phyloP scores from a whole-genome alignment of 53 echinoderm and acorn worm species.

The Holothuria leucospilota region DNA sequence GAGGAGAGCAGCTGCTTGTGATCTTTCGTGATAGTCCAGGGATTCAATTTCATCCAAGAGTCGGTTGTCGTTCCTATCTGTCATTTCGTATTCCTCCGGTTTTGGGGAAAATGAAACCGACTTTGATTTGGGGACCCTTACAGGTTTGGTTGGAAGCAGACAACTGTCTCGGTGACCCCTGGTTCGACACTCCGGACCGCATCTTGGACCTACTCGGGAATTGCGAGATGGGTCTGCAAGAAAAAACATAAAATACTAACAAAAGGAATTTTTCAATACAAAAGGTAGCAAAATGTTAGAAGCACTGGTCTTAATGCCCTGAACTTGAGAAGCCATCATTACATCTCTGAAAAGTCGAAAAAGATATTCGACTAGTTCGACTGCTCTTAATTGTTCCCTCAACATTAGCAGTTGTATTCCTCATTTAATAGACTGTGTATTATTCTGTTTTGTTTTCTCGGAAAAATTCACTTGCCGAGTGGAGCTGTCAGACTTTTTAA shows the following conservation, averaged over 20 bases:
- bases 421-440: no score
- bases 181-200: slow-evolving; percentile 89
- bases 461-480: no score
- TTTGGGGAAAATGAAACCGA: slow-evolving; percentile 35
- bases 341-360: no score
- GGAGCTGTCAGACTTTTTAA: no score
- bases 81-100: slow-evolving; percentile 3
- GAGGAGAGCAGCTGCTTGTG: slow-evolving; percentile 36
- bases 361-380: no score
- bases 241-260: not conserved
- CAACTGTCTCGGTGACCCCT: slow-evolving; percentile 92
- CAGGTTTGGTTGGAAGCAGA: slow-evolving; percentile 64
- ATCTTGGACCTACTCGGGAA: slow-evolving; percentile 87
- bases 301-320: no score
- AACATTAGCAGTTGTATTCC: no score
- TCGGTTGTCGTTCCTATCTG: slow-evolving; percentile 28
- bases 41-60: not conserved
- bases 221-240: slow-evolving; percentile 24
- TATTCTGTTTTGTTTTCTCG: no score
- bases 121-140: slow-evolving; percentile 40
- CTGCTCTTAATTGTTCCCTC: no score
- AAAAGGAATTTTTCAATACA: not conserved
- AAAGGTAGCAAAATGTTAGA: no score
- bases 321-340: no score
- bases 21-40: not conserved